Base-by-base conservation (phyloP, 1,140 invertebrate species). In the Frieseomelitta varia region DNA sequence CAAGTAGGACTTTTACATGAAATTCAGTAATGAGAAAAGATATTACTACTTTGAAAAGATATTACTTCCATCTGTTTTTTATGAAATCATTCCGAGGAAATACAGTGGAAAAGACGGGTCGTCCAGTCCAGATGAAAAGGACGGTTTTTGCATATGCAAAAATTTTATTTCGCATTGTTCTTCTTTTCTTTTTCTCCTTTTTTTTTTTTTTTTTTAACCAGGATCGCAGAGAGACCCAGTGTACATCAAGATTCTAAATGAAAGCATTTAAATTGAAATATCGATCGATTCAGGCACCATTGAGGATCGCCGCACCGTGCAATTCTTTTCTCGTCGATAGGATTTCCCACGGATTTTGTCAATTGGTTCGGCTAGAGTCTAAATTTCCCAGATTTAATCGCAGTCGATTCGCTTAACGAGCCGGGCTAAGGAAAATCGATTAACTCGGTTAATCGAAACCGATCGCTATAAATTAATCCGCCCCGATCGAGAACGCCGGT, bases 381-480 rank as follows among this genome's bases (percentile, higher is more conserved):
- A 67, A 67, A 67, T 67, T 67, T 34, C 30, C 65, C 10, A 53
- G 65, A 78, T 71, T 78, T 67, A 67, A 53, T 75, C 65, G 65
- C 55, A 34, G 53, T 51, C 79, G 27, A 55, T 53, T 34, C 34
- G 74, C 24, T 78, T 78, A 83, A 71, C 58, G 53, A 75, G 10
- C 27, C 65, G 30, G 47, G 19, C 68, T 39, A 39, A 15, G 15
- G n/a, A 47, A 83, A 71, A 71, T 78, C 81, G 55, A 83, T 79
- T 79, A 84, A 84, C 58, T 79, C 67, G 65, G 65, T 84, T 68
- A 77, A 83, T 83, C 53, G 63, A 68, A 56, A 39, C 27, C 51
- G 55, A 68, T 84, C 65, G 39, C 75, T 47, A 58, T 84, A 71
- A 84, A 78, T 83, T 83, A 83, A 78, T 84, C 61, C 65, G 34